Percentiles rank a stretch among this genome's conserved stretches.
Evolutionary conservation across 2,113 vertebrate species (phyloP).

Genomic region (Brachyhypopomus occidentalis): DNA sequence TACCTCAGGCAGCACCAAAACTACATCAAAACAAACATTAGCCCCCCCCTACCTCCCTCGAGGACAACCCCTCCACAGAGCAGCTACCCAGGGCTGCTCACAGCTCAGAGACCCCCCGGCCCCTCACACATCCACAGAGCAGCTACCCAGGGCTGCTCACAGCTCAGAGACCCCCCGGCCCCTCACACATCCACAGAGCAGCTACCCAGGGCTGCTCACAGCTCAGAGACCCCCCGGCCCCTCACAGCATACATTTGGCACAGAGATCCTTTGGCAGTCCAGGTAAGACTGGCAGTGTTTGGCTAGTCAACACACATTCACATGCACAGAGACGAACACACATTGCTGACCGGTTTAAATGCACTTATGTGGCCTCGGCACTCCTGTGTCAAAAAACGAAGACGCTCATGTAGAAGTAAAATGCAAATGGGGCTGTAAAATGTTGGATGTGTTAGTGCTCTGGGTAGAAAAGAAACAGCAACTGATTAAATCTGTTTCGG

Average conservation of each 20-base stretch:
- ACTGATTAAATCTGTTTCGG: constrained; percentile 14
- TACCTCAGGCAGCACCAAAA: neutral
- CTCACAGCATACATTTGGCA: constrained; percentile 56
- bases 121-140: neutral
- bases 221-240: constrained; percentile 36
- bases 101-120: constrained; percentile 37
- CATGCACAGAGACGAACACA: constrained; percentile 71
- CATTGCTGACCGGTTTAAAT: constrained; percentile 66
- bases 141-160: constrained; percentile 15
- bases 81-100: constrained; percentile 15
- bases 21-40: neutral
- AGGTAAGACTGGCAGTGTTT: constrained; percentile 65
- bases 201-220: constrained; percentile 30
- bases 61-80: neutral
- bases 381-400: constrained; percentile 44
- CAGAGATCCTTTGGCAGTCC: constrained; percentile 61
- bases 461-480: constrained; percentile 31
- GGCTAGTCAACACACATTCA: constrained; percentile 55
- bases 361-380: constrained; percentile 75
- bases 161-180: constrained; percentile 43
- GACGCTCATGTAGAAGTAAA: constrained; percentile 61
- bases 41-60: no score
- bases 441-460: constrained; percentile 65
- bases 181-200: neutral
- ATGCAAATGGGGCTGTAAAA: constrained; percentile 62